Evolutionary conservation across 2,113 vertebrate genomes (phyloP).

Genomic region (Ariopsis seemanni): DNA sequence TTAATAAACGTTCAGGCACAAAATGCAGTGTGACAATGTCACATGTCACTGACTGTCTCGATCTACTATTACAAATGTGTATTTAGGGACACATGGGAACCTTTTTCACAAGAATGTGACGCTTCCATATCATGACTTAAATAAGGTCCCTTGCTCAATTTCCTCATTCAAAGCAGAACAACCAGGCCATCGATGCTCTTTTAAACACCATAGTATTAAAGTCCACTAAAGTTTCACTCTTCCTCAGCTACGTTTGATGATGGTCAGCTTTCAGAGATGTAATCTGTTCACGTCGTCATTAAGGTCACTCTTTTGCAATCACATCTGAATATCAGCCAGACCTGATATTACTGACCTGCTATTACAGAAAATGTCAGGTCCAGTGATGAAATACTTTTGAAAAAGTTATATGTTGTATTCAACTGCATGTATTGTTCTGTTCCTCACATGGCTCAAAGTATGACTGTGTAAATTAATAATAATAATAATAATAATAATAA

Average conservation of each 20-base stretch:
- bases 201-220: slow-evolving; percentile 34
- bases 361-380: not conserved
- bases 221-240: slow-evolving; percentile 47
- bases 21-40: not conserved
- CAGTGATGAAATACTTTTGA: not conserved
- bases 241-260: slow-evolving; percentile 32
- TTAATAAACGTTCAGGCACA: not conserved
- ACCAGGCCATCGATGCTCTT: slow-evolving; percentile 16
- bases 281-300: slow-evolving; percentile 19
- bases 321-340: not conserved
- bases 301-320: slow-evolving; percentile 26
- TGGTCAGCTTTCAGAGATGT: slow-evolving; percentile 16
- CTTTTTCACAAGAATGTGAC: not conserved
- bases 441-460: not conserved
- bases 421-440: not conserved
- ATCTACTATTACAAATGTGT: not conserved
- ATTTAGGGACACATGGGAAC: not conserved
- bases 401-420: not conserved
- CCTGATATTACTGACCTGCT: not conserved
- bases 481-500: too few relatives aligned
- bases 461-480: not conserved
- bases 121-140: slow-evolving; percentile 53
- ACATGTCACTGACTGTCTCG: not conserved
- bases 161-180: slow-evolving; percentile 55
- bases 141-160: slow-evolving; percentile 52